phyloP scores from a whole-genome alignment of 2,888 invertebrate species.

The Scaeva pyrastri region DNA sequence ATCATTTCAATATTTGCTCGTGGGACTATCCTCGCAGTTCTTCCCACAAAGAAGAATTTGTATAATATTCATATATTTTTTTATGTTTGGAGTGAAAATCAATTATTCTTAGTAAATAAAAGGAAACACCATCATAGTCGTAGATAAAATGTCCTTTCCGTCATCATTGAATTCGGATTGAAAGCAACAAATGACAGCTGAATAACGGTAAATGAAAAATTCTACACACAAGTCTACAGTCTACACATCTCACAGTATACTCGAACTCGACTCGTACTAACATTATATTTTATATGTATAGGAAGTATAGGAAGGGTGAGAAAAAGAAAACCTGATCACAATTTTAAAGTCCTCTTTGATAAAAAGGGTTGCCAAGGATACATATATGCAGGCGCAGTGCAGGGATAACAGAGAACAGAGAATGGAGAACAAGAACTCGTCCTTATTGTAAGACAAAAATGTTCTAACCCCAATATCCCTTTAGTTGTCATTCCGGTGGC shows the following conservation, averaged over 20 bases:
- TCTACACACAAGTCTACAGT: constrained; percentile 24
- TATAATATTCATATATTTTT: constrained; percentile 19
- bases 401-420: too few species aligned
- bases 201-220: constrained; percentile 46
- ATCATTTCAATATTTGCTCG: constrained; percentile 63
- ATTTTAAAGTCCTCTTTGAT: constrained; percentile 34
- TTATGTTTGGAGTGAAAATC: constrained; percentile 46
- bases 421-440: too few species aligned
- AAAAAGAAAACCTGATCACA: constrained; percentile 49
- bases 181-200: constrained; percentile 59
- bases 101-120: constrained; percentile 59
- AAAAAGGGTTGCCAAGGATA: constrained; percentile 25
- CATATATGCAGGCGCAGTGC: background rate
- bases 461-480: constrained; percentile 60
- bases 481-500: constrained; percentile 42
- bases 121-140: background rate
- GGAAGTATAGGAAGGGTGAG: background rate
- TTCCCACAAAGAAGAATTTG: background rate
- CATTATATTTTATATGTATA: background rate
- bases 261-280: too few species aligned
- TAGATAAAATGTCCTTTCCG: constrained; percentile 1
- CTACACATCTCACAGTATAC: constrained; percentile 29
- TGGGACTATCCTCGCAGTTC: constrained; percentile 21
- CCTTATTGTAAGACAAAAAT: constrained; percentile 37
- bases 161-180: background rate